phyloP scores from a whole-genome alignment of 2,797 vertebrate genomes.

The Gymnothorax reevesii region DNA sequence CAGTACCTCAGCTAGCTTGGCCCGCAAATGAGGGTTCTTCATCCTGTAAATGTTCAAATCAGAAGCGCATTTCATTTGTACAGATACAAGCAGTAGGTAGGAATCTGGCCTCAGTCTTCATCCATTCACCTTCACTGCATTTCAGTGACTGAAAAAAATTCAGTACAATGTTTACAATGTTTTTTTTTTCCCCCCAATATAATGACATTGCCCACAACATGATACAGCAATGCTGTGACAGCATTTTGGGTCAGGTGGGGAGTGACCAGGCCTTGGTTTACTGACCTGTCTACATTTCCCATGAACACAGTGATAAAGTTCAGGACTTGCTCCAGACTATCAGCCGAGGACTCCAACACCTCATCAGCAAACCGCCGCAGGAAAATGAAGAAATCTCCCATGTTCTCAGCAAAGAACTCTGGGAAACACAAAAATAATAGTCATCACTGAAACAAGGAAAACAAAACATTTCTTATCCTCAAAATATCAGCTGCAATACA shows the following conservation, averaged over 20 bases:
- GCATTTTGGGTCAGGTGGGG: too few relatives aligned
- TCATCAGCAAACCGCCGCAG: conserved; percentile 93
- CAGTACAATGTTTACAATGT: too few relatives aligned
- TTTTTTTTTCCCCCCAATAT: too few relatives aligned
- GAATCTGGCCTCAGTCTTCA: conserved; percentile 48
- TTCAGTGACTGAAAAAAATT: background rate
- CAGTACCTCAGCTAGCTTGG: conserved; percentile 93
- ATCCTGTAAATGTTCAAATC: conserved; percentile 71
- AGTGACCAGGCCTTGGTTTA: background rate
- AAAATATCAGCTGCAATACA: background rate
- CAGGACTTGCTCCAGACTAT: conserved; percentile 89
- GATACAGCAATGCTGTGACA: too few relatives aligned
- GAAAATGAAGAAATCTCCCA: conserved; percentile 97
- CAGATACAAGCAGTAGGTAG: background rate
- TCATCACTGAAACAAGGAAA: background rate
- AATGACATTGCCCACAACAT: too few relatives aligned
- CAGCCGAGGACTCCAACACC: conserved; percentile 86
- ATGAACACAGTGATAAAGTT: conserved; percentile 95
- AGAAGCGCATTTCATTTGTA: background rate
- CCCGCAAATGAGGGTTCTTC: conserved; percentile 96
- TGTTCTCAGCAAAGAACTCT: conserved; percentile 97
- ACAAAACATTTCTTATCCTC: background rate
- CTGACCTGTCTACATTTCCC: conserved; percentile 90
- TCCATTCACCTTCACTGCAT: conserved; percentile 82
- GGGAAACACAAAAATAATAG: conserved; percentile 27